Evolutionary conservation across 2,888 invertebrate species (phyloP).

Genomic region (Dichetophora obliterata): DNA sequence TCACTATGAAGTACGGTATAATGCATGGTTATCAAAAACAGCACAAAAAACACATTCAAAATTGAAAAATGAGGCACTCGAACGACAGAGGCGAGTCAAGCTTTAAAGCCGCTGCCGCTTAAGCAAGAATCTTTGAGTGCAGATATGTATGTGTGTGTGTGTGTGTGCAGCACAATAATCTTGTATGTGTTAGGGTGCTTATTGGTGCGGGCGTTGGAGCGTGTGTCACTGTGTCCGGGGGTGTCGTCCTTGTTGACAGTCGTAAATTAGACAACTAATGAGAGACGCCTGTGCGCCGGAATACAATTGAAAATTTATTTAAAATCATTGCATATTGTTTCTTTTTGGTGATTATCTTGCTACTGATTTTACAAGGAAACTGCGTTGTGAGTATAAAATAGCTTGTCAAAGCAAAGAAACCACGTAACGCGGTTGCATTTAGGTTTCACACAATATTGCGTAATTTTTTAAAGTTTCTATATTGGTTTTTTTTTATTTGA

Average conservation of each 20-base stretch:
- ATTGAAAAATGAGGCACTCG: slow-evolving; percentile 30
- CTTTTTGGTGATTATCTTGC: no score
- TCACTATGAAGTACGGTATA: slow-evolving; percentile 4
- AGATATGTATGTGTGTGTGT: background rate
- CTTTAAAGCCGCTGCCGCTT: slow-evolving; percentile 30
- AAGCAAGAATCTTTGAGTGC: background rate
- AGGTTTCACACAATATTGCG: slow-evolving; percentile 8
- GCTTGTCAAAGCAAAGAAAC: slow-evolving; percentile 34
- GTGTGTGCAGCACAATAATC: background rate
- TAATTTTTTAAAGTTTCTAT: no score
- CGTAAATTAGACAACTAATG: slow-evolving; percentile 68
- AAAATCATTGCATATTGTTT: background rate
- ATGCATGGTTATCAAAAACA: slow-evolving; percentile 59
- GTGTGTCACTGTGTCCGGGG: slow-evolving; percentile 42
- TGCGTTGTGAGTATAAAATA: background rate
- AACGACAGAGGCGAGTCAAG: background rate
- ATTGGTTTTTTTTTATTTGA: no score
- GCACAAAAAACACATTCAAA: slow-evolving; percentile 40
- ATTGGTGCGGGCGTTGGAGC: slow-evolving; percentile 38
- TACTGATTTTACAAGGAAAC: no score
- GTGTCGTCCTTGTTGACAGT: slow-evolving; percentile 63
- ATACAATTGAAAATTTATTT: slow-evolving; percentile 32
- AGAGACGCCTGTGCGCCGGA: slow-evolving; percentile 50
- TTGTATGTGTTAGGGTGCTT: background rate
- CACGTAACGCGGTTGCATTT: slow-evolving; percentile 31